Percentiles rank a stretch among this genome's conserved stretches.
These are phyloP conservation scores for Dicerorhinus sumatrensis DNA, from an alignment of 2,113 vertebrate genomes.

Conservation along the genomic window DNA sequence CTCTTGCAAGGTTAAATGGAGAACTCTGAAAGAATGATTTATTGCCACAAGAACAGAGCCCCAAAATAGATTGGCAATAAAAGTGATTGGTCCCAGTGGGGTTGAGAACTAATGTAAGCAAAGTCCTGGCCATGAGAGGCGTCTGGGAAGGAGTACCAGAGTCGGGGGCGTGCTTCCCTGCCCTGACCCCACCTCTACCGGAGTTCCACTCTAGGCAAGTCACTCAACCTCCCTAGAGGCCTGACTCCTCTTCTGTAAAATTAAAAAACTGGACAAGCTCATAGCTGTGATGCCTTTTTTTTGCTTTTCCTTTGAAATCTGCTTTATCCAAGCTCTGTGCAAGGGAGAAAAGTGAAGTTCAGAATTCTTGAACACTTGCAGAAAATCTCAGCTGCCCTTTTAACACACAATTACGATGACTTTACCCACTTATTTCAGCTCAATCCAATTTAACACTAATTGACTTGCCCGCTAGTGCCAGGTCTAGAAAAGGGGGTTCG, in stretches of 20 bases:
- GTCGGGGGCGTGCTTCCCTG: neutral
- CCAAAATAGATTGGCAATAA: constrained; percentile 84
- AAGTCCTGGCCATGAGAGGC: constrained; percentile 29
- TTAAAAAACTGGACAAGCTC: neutral
- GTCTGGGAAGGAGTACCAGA: neutral
- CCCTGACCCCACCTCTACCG: neutral
- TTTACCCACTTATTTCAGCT: neutral
- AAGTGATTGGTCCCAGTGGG: constrained; percentile 81
- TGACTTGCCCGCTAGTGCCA: neutral
- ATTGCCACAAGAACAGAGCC: constrained; percentile 76
- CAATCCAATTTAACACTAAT: neutral
- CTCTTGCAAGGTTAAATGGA: constrained; percentile 73
- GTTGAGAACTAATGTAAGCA: constrained; percentile 74
- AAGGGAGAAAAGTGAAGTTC: neutral
- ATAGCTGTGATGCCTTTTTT: neutral
- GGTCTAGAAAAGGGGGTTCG: neutral
- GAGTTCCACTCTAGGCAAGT: neutral
- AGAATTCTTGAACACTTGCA: neutral
- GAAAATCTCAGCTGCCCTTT: constrained; percentile 22
- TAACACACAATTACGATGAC: neutral
- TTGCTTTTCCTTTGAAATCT: neutral
- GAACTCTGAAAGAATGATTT: constrained; percentile 80
- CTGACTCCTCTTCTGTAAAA: neutral
- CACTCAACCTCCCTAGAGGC: neutral
- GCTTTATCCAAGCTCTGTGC: neutral